These are phyloP conservation scores for Lasaia peninsularis DNA, from an alignment of 1,140 invertebrate genomes.

Conservation along the genomic window DNA sequence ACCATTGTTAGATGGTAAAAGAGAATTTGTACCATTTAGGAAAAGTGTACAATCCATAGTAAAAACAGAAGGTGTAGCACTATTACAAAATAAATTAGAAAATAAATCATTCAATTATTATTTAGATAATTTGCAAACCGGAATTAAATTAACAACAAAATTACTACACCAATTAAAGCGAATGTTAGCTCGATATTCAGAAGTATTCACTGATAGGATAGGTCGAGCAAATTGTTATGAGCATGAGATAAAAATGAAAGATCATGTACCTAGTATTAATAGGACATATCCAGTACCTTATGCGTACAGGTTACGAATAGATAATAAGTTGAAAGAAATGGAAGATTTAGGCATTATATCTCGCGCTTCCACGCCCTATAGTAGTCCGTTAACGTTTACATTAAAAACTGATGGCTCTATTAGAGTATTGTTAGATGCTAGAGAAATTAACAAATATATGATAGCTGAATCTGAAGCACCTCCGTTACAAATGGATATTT, in stretches of 20 bases:
- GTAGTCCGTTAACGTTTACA: conserved; percentile 45
- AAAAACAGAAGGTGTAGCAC: too few species aligned
- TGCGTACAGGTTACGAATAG: conserved; percentile 27
- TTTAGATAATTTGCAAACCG: not conserved
- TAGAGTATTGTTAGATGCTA: conserved; percentile 46
- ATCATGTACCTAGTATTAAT: conserved; percentile 27
- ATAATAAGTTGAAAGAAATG: conserved; percentile 29
- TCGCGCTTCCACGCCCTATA: conserved; percentile 35
- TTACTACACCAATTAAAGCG: not conserved
- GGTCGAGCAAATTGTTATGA: conserved; percentile 24
- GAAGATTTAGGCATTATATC: conserved; percentile 23
- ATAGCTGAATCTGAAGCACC: conserved; percentile 38
- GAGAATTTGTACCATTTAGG: not conserved
- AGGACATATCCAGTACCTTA: conserved; percentile 38
- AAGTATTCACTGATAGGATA: conserved; percentile 18
- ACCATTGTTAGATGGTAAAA: not conserved
- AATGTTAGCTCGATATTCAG: conserved; percentile 3
- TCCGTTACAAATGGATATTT: conserved; percentile 34
- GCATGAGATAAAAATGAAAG: conserved; percentile 32
- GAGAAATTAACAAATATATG: conserved; percentile 42
- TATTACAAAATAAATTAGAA: too few species aligned
- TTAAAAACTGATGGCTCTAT: conserved; percentile 36
- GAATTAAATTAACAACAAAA: not conserved
- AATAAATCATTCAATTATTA: too few species aligned
- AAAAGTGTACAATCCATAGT: not conserved